Conservation (phyloP, 2,888 invertebrate genomes). For the Drosophila neotestacea region DNA sequence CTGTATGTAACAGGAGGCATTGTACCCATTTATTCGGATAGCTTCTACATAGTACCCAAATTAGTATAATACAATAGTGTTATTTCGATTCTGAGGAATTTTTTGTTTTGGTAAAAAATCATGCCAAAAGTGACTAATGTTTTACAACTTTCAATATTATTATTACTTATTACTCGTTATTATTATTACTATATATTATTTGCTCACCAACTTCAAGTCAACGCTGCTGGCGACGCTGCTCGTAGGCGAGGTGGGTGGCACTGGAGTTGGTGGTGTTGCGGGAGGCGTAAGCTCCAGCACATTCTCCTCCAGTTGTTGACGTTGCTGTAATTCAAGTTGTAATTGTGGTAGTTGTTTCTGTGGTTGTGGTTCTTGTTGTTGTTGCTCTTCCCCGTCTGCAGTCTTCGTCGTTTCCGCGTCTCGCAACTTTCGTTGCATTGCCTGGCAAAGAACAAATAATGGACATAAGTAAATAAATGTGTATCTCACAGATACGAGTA, state of each 20-base stretch:
- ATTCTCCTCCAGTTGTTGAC: conserved; percentile 38
- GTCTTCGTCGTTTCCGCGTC: conserved; percentile 15
- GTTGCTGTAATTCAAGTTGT: conserved; percentile 22
- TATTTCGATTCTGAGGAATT: too few species aligned
- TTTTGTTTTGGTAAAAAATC: too few species aligned
- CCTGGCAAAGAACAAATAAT: conserved; percentile 52
- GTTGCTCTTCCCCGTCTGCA: conserved; percentile 18
- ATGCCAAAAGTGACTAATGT: too few species aligned
- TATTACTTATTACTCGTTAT: not conserved
- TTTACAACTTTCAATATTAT: too few species aligned
- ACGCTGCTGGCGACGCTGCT: conserved; percentile 62
- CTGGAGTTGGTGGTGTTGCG: conserved; percentile 71
- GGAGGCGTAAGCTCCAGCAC: conserved; percentile 70
- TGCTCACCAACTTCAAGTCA: conserved; percentile 65
- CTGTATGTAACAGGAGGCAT: too few species aligned
- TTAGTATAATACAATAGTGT: too few species aligned
- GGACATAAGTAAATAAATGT: conserved; percentile 59
- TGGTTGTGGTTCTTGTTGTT: conserved; percentile 8
- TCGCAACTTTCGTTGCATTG: conserved; percentile 66
- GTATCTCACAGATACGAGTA: conserved; percentile 36
- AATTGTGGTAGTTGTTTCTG: conserved; percentile 30
- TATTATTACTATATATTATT: conserved; percentile 14
- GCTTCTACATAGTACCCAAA: too few species aligned
- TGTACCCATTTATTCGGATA: too few species aligned
- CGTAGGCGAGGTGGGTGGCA: conserved; percentile 64